These are phyloP conservation scores for Deroptyus accipitrinus DNA, from an alignment of 2,113 vertebrate species.

Conservation along the genomic window DNA sequence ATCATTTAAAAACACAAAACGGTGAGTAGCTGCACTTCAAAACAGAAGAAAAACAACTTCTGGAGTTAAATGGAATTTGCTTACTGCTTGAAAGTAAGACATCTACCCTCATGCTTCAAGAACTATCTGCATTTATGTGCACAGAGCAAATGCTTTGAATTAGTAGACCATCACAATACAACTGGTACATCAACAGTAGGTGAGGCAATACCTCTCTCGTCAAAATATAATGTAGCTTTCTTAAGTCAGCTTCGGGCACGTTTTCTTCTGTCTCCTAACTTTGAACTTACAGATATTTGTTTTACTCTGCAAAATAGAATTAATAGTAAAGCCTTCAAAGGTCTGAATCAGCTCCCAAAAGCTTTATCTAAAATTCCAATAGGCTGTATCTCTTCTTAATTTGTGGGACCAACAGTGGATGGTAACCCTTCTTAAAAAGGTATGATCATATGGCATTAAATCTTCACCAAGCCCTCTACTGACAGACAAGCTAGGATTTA, in stretches of 20 bases:
- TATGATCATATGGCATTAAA: neutral
- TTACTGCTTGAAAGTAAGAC: neutral
- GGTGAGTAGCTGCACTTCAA: neutral
- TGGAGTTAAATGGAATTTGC: neutral
- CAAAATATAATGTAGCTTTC: neutral
- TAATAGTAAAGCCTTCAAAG: neutral
- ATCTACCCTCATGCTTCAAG: neutral
- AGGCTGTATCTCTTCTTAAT: neutral
- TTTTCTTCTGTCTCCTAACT: neutral
- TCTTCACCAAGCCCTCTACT: neutral
- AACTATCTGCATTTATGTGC: neutral
- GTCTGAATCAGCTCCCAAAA: neutral
- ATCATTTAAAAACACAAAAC: neutral
- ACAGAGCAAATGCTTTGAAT: neutral
- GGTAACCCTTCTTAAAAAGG: neutral
- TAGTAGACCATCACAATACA: accelerated
- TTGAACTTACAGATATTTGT: neutral
- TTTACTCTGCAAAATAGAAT: neutral
- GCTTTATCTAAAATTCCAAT: neutral
- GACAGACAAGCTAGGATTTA: neutral
- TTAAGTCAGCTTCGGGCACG: neutral
- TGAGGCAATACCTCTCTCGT: neutral
- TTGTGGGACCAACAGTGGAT: neutral
- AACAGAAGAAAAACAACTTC: neutral
- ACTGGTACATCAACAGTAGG: neutral